Base-by-base conservation (phyloP, 2,888 invertebrate genomes). In the Eristalis tenax region DNA sequence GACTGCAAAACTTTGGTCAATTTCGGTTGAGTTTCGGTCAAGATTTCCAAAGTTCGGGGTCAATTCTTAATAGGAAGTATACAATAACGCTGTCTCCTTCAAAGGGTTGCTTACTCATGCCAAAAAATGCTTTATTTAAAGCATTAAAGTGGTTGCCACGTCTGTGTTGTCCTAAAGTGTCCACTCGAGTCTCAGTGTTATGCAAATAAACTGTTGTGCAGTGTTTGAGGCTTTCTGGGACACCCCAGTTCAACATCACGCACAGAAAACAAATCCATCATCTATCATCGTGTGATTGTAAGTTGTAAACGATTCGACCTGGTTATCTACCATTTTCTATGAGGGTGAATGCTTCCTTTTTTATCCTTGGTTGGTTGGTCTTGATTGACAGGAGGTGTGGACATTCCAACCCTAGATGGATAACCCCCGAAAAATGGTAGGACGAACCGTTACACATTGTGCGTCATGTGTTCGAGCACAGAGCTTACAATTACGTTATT, bases 301-400 rank as follows among this genome's bases (percentile, higher is more conserved):
- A 83, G 86, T 79, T 79, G 79, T 83, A 87, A 83, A 76, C 83
- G 87, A 83, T 83, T 88, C 84, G 88, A 88, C 88, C 88, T 84
- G 88, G 88, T 77, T 88, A 81, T 83, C 74, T 88, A 77, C 80
- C 87, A 88, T 84, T 84, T 88, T 83, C 83, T 80, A 80, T 68
- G 70, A 88, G 87, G 88, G 88, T 80, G 86, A 88, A 88, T 88
- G 79, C 56, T 68, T 70, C 4, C 10, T 13, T 11, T 13, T 73
- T 57, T 59, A 26, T 63, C 22, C 23, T 32, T 66, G 70, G 79
- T 76, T 87, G 32, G 70, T 81, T 38, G 68, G 75, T 18, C 66
- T 82, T 89, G 89, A 89, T 89, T 89, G 89, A 88, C 89, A 89
- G 89, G 89, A 89, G 89, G 89, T 89, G 89, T 89, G 89, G 89